Percentiles rank a stretch among this genome's conserved stretches.
Conservation (phyloP, 2,797 vertebrate species). For the Lerista edwardsae region DNA sequence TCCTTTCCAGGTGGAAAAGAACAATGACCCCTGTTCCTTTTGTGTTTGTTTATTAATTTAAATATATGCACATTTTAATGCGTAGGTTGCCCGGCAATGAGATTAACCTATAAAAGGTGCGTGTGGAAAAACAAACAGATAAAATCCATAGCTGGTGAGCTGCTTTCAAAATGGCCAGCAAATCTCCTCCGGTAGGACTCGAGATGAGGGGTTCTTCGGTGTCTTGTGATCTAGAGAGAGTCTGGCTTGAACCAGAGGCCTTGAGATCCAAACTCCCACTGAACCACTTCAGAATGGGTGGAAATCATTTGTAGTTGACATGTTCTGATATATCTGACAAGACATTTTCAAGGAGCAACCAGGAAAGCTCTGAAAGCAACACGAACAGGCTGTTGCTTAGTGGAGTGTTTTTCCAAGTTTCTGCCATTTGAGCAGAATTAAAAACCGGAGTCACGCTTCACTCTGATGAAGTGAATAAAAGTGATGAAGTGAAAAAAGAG, state of each 20-base stretch:
- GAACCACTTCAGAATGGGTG: neutral
- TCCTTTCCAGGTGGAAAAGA: neutral
- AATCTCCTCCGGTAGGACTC: no score
- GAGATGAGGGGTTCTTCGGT: neutral
- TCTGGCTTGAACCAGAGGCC: neutral
- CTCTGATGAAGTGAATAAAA: no score
- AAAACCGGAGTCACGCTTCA: neutral
- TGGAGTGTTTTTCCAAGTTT: neutral
- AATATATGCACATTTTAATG: conserved; percentile 8
- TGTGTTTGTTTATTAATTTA: neutral
- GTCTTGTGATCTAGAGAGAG: neutral
- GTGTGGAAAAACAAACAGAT: neutral
- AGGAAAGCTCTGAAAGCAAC: neutral
- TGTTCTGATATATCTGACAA: neutral
- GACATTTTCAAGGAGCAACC: neutral
- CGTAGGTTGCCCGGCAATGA: neutral
- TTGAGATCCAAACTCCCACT: neutral
- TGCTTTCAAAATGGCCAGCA: neutral
- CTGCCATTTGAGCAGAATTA: neutral
- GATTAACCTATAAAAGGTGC: neutral
- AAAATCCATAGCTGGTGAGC: neutral
- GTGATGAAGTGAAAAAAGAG: neutral
- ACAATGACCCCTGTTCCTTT: neutral
- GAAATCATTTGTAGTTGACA: neutral
- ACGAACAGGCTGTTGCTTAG: no score